Conservation (phyloP, 2,797 vertebrate genomes). For the Melopsittacus undulatus region DNA sequence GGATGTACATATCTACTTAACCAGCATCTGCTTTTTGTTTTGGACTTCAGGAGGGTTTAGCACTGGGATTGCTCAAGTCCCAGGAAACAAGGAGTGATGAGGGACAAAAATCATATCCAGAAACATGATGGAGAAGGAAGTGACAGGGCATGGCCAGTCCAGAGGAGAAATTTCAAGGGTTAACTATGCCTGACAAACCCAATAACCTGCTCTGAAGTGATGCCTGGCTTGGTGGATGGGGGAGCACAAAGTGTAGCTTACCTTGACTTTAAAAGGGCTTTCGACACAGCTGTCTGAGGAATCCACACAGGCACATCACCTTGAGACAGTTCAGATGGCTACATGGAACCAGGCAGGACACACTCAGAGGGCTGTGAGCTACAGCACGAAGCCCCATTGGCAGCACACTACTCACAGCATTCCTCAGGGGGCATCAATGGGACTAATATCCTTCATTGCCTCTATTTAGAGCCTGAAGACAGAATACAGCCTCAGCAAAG, state of each 20-base stretch:
- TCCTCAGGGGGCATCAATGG: neutral
- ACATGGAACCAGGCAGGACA: fast-evolving
- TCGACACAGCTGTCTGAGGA: neutral
- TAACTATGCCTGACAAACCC: neutral
- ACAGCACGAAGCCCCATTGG: neutral
- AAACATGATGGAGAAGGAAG: neutral
- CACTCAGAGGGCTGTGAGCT: neutral
- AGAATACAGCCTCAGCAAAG: neutral
- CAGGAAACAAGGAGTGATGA: neutral
- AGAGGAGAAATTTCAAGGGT: neutral
- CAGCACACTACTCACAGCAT: neutral
- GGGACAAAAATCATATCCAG: neutral
- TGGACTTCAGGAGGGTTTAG: neutral
- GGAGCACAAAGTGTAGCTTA: neutral
- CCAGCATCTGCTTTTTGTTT: fast-evolving
- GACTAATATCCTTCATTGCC: neutral
- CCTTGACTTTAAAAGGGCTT: neutral
- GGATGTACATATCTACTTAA: neutral
- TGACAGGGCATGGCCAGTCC: fast-evolving
- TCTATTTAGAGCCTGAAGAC: neutral
- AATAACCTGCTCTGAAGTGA: neutral
- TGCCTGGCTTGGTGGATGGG: neutral
- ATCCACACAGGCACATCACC: neutral
- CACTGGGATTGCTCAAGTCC: neutral
- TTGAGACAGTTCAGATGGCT: neutral